Evolutionary conservation across 2,888 invertebrate genomes (phyloP).

Genomic region (Desoria tigrina): DNA sequence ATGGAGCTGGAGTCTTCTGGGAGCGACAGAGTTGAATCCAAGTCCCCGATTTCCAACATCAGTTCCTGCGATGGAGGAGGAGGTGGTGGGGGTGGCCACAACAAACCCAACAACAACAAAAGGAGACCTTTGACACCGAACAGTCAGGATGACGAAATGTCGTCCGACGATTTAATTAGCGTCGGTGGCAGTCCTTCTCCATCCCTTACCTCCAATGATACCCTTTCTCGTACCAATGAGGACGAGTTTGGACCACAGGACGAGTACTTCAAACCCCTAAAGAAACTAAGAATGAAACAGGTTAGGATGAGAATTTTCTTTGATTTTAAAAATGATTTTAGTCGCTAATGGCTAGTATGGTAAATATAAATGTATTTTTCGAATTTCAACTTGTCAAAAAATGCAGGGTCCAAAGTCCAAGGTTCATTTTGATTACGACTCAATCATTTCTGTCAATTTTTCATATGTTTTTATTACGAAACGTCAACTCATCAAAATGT

Average conservation of each 20-base stretch:
- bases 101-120: neutral
- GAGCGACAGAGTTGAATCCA: slow-evolving; percentile 51
- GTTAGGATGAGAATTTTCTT: slow-evolving; percentile 53
- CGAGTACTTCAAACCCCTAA: slow-evolving; percentile 79
- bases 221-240: slow-evolving; percentile 45
- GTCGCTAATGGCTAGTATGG: too few species aligned
- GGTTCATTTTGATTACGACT: too few species aligned
- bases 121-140: slow-evolving; percentile 47
- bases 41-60: slow-evolving; percentile 27
- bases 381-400: neutral
- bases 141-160: slow-evolving; percentile 51
- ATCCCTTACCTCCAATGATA: slow-evolving; percentile 51
- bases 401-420: neutral
- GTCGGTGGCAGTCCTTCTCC: slow-evolving; percentile 53
- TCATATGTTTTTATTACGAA: too few species aligned
- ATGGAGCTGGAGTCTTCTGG: slow-evolving; percentile 54
- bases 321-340: neutral
- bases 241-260: slow-evolving; percentile 59
- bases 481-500: too few species aligned
- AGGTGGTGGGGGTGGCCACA: neutral
- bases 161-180: slow-evolving; percentile 53
- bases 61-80: slow-evolving; percentile 13
- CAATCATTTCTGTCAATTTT: too few species aligned
- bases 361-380: neutral
- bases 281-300: slow-evolving; percentile 75